Percentiles rank a stretch among this genome's conserved stretches.
Conservation (phyloP, 2,113 vertebrate species). For the Leucosticte australis region DNA sequence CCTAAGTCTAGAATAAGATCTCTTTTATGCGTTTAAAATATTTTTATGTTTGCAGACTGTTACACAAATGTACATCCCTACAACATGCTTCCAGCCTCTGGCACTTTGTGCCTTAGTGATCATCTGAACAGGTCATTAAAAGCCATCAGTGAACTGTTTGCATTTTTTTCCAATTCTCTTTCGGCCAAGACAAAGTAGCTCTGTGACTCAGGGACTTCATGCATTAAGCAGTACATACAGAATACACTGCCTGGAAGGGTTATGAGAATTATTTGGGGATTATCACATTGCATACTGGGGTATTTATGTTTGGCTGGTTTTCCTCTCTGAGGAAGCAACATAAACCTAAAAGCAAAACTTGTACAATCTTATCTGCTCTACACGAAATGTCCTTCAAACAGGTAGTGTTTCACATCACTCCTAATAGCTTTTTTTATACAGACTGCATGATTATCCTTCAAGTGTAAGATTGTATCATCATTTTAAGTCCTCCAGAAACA, state of each 20-base stretch:
- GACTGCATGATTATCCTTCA: neutral
- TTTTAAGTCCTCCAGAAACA: neutral
- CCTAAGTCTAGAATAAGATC: neutral
- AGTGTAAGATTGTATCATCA: neutral
- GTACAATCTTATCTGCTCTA: neutral
- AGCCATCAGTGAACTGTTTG: neutral
- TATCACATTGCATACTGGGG: neutral
- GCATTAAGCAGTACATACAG: neutral
- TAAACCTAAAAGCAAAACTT: neutral
- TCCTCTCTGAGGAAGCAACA: neutral
- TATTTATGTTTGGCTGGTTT: neutral
- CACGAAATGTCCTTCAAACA: neutral
- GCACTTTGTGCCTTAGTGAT: neutral
- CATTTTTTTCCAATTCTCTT: neutral
- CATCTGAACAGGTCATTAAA: neutral
- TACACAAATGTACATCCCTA: neutral
- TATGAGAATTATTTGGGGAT: neutral
- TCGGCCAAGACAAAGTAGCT: neutral
- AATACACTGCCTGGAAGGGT: neutral
- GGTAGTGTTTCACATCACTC: neutral
- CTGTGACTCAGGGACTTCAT: neutral
- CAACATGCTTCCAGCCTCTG: neutral
- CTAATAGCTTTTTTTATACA: neutral
- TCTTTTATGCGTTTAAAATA: neutral
- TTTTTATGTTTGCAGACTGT: neutral